Base-by-base conservation (phyloP, 92 coral and sea anemone genomes). In the Montipora capitata region DNA sequence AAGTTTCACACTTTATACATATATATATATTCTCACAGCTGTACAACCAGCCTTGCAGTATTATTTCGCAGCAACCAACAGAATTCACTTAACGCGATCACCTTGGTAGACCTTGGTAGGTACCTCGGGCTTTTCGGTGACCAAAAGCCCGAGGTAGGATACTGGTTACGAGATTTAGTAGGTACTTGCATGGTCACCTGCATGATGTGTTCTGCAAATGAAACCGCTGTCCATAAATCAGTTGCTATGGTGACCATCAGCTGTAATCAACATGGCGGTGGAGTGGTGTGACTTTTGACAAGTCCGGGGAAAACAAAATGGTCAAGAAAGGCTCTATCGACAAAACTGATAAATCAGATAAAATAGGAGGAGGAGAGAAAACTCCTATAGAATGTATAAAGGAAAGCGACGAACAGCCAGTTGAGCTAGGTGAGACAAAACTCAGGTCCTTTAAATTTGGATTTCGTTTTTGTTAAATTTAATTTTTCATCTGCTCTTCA, bases 291-390 rank as follows among this genome's bases (percentile, higher is more conserved):
- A 71, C 62, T 57, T 16, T 74, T 13, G 35, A 27, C 1, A 72
- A 52, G 64, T 27, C 35, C 35, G 35, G 35, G 35, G 35, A 27
- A 27, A 27, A 27, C 35, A 16, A 38, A 39, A 95, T 95, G 98
- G 98, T 96, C 2, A 95, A 93, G 72, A 95, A 95, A 77, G 91
- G 94, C 8, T 84, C 94, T 1, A 61, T 93, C 42, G 97, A 94
- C 14, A 91, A 77, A 73, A 72, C 79, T 62, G 94, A 91, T 61
- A 94, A 88, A 72, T 85, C 86, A 17, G 96, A 94, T 3, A 94
- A 89, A 65, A 96, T 92, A 74, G 84, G 85, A 18, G 44, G 90
- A 20, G 92, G 95, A 27, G 99, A 98, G 18, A 98, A 96, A 87
- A 94, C 97, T 11, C 94, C 96, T 3, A 90, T 87, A 12, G 99